Evolutionary conservation across 2,113 vertebrate genomes (phyloP).

Genomic region (Xenus cinereus): DNA sequence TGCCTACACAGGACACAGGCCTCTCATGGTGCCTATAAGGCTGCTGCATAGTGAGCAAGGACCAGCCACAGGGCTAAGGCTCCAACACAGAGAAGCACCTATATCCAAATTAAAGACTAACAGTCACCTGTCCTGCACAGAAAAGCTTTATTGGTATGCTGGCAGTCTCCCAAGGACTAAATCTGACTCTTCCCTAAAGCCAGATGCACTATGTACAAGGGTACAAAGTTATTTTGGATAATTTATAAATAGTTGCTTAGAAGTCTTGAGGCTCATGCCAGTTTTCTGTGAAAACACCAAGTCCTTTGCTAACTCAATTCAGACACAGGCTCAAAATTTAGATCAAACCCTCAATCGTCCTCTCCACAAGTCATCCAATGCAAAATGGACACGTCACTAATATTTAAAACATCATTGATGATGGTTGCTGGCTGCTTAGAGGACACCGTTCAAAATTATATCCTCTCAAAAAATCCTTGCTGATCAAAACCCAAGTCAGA

Average conservation of each 20-base stretch:
- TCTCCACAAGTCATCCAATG: neutral
- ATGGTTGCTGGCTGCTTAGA: neutral
- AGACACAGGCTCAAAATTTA: neutral
- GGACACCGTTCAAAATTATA: neutral
- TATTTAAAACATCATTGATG: neutral
- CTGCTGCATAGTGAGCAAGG: neutral
- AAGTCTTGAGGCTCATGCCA: neutral
- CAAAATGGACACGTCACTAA: neutral
- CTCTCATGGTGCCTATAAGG: rapidly evolving
- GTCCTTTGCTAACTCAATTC: neutral
- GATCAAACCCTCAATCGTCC: neutral
- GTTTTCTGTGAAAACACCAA: neutral
- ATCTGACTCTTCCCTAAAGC: neutral
- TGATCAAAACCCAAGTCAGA: neutral
- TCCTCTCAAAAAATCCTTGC: neutral
- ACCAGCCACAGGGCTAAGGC: neutral
- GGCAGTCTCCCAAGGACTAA: neutral
- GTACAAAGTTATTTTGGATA: neutral
- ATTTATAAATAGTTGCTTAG: neutral
- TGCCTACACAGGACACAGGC: neutral
- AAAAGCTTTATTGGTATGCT: neutral
- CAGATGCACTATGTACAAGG: neutral
- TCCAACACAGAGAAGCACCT: neutral
- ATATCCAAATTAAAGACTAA: neutral
- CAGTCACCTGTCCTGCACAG: neutral